Conservation (phyloP, 2,113 vertebrate species). For the Pseudorectes ferrugineus region DNA sequence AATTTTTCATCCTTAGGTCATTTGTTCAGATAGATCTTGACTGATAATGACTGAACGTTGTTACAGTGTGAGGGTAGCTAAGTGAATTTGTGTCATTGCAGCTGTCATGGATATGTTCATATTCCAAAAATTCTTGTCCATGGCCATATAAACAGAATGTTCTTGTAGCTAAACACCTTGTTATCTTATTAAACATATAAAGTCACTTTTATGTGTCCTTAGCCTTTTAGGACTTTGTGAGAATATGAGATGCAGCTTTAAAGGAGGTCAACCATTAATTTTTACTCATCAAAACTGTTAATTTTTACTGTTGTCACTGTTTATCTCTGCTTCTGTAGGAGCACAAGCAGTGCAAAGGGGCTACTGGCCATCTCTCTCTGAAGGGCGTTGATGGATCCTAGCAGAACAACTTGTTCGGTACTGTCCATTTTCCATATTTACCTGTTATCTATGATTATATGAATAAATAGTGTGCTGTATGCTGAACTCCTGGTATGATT, state of each 20-base stretch:
- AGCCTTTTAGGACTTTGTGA: background rate
- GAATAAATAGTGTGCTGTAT: background rate
- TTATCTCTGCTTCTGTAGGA: background rate
- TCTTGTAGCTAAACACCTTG: background rate
- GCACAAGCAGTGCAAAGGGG: background rate
- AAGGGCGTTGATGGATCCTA: background rate
- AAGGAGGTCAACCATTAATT: background rate
- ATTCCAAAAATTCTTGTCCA: background rate
- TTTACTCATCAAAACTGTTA: background rate
- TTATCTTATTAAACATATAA: background rate
- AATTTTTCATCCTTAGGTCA: background rate
- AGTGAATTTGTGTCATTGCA: background rate
- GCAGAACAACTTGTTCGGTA: background rate
- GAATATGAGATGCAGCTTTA: background rate
- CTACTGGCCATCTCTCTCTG: background rate
- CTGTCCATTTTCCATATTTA: background rate
- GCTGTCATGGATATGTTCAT: background rate
- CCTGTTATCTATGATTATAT: background rate
- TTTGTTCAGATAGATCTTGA: background rate
- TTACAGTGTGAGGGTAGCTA: background rate
- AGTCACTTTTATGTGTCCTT: background rate
- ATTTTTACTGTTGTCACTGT: background rate
- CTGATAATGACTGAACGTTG: background rate
- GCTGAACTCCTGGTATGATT: background rate
- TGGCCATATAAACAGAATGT: background rate